phyloP scores from a whole-genome alignment of 2,888 invertebrate genomes.

The Mythimna vitellina region DNA sequence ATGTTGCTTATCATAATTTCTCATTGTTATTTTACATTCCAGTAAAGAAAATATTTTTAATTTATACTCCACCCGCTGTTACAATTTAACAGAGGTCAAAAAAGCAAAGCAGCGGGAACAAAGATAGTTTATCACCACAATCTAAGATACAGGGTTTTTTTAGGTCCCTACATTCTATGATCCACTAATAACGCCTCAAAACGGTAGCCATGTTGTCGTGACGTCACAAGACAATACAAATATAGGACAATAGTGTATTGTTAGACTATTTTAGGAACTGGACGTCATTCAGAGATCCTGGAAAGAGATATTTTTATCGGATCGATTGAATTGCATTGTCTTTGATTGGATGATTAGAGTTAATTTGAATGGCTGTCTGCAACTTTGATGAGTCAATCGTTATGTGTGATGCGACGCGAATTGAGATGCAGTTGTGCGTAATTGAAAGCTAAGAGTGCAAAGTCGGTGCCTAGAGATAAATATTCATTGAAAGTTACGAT shows the following conservation, averaged over 20 bases:
- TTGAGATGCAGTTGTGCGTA: conserved; percentile 16
- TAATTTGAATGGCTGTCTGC: conserved; percentile 42
- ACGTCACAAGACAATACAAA: conserved; percentile 40
- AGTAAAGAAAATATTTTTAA: no score
- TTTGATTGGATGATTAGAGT: conserved; percentile 35
- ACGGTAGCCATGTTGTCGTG: conserved; percentile 12
- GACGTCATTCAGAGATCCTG: conserved; percentile 40
- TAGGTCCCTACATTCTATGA: background rate
- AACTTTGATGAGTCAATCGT: conserved; percentile 23
- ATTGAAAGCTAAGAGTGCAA: background rate
- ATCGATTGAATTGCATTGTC: conserved; percentile 43
- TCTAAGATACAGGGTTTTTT: background rate
- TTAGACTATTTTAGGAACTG: conserved; percentile 48
- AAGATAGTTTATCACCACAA: background rate
- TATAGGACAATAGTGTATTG: conserved; percentile 58
- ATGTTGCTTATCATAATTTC: no score
- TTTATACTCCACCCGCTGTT: no score
- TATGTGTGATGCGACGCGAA: conserved; percentile 7
- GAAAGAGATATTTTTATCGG: conserved; percentile 24
- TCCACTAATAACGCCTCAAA: conserved; percentile 17
- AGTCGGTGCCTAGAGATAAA: background rate
- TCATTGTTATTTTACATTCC: no score
- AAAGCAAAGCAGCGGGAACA: no score
- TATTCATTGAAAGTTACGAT: background rate
- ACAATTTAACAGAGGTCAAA: no score